Percentiles rank a stretch among this genome's conserved stretches.
phyloP scores from a whole-genome alignment of 2,888 invertebrate genomes.

The Prenolepis imparis region DNA sequence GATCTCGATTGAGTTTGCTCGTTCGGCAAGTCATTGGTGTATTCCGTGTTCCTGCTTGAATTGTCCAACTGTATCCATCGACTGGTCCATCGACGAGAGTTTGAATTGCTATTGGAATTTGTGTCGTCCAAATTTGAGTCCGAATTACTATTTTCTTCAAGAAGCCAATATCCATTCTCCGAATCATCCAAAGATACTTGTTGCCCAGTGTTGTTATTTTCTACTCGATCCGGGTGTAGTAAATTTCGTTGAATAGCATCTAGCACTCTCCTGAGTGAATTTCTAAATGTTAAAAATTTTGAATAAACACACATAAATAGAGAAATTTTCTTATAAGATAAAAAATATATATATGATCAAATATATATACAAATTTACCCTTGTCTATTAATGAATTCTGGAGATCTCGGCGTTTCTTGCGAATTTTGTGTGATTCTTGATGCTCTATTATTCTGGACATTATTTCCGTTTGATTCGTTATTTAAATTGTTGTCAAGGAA shows the following conservation, averaged over 20 bases:
- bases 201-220: conserved; percentile 36
- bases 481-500: conserved; percentile 23
- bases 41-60: conserved; percentile 70
- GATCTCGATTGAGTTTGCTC: conserved; percentile 56
- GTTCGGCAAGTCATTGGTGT: conserved; percentile 45
- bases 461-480: conserved; percentile 36
- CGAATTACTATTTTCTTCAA: conserved; percentile 83
- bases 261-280: conserved; percentile 59
- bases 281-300: conserved; percentile 54
- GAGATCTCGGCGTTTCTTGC: conserved; percentile 35
- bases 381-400: conserved; percentile 8
- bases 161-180: conserved; percentile 82
- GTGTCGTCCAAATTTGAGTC: conserved; percentile 81
- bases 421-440: conserved; percentile 18
- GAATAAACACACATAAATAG: neutral
- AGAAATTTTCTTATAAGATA: neutral
- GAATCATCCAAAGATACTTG: conserved; percentile 71
- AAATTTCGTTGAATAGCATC: conserved; percentile 63
- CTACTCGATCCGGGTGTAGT: conserved; percentile 55
- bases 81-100: conserved; percentile 77
- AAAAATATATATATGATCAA: neutral
- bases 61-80: conserved; percentile 82
- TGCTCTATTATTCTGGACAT: conserved; percentile 22
- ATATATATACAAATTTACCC: conserved; percentile 26
- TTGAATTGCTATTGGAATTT: conserved; percentile 64